Percentiles rank a stretch among this genome's conserved stretches.
These are phyloP conservation scores for Sinocyclocheilus grahami DNA, from an alignment of 2,113 vertebrate species.

Conservation along the genomic window DNA sequence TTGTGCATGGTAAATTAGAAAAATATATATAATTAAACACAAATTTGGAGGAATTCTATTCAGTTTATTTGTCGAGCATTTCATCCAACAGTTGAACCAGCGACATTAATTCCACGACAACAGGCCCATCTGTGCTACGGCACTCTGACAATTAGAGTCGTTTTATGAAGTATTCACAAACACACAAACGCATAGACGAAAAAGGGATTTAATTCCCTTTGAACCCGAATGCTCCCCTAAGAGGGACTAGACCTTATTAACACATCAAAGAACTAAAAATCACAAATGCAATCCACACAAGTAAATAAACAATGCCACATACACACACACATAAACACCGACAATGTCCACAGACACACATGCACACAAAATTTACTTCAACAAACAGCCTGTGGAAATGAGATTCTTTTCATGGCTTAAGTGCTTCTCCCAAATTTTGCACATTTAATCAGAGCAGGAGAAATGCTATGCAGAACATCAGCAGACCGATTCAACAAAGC, in stretches of 20 bases:
- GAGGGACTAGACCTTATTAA: conserved; percentile 27
- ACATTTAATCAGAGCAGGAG: conserved; percentile 41
- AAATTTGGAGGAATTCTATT: background rate
- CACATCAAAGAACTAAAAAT: conserved; percentile 36
- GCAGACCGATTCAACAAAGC: conserved; percentile 38
- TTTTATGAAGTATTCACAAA: conserved; percentile 29
- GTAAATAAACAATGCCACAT: conserved; percentile 1
- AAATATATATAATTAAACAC: background rate
- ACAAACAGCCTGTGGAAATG: conserved; percentile 27
- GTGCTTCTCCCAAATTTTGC: conserved; percentile 8
- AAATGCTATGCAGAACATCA: conserved; percentile 23
- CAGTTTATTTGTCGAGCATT: background rate
- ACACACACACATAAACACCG: conserved; percentile 1
- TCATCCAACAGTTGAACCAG: background rate
- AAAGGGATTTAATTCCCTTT: conserved; percentile 31
- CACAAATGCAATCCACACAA: conserved; percentile 27
- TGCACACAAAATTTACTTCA: conserved; percentile 6
- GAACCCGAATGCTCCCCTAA: conserved; percentile 12
- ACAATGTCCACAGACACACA: background rate
- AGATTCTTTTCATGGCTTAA: conserved; percentile 34
- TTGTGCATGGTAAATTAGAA: background rate
- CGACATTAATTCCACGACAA: background rate
- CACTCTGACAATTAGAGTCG: conserved; percentile 10
- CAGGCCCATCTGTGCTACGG: conserved; percentile 17
- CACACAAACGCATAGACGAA: background rate